A percentile compares a stretch with the other conserved stretches of the same genome.
These are phyloP conservation scores for Platygyra sinensis DNA, from an alignment of 64 coral and sea anemone species.

Conservation along the genomic window DNA sequence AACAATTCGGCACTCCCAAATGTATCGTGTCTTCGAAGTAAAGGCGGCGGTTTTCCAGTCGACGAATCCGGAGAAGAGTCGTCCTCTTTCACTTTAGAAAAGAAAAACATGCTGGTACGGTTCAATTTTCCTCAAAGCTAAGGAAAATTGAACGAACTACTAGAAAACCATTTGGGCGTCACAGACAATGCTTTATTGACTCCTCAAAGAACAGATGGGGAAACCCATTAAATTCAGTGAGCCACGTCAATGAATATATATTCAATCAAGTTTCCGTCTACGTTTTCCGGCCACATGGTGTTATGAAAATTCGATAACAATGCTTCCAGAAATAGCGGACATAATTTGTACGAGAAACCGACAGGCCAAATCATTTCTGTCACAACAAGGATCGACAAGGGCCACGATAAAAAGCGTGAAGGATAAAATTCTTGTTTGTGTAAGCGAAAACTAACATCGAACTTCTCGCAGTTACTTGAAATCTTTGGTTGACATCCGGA, in stretches of 20 bases:
- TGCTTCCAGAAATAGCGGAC: neutral
- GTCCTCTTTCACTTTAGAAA: slow-evolving; percentile 42
- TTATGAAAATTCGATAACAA: slow-evolving; percentile 46
- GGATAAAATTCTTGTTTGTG: slow-evolving; percentile 22
- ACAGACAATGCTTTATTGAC: slow-evolving; percentile 19
- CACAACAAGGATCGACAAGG: neutral
- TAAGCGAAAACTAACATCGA: neutral
- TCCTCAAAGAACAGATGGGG: slow-evolving; percentile 33
- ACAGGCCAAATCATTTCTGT: neutral
- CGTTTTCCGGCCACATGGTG: slow-evolving; percentile 48
- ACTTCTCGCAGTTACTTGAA: neutral
- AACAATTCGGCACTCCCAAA: slow-evolving; percentile 93
- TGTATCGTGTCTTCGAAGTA: slow-evolving; percentile 46
- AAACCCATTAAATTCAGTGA: slow-evolving; percentile 40
- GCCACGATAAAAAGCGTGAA: neutral
- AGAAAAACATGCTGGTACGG: slow-evolving; percentile 48
- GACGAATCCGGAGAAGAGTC: slow-evolving; percentile 45
- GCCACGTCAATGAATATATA: slow-evolving; percentile 36
- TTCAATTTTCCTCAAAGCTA: neutral
- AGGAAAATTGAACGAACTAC: neutral
- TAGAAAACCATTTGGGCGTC: slow-evolving; percentile 13
- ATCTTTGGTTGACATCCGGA: neutral
- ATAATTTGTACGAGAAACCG: neutral
- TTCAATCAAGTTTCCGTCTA: slow-evolving; percentile 20
- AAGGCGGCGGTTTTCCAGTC: slow-evolving; percentile 47